Base-by-base conservation (phyloP, 2,888 invertebrate species). In the Charanyca ferruginea region DNA sequence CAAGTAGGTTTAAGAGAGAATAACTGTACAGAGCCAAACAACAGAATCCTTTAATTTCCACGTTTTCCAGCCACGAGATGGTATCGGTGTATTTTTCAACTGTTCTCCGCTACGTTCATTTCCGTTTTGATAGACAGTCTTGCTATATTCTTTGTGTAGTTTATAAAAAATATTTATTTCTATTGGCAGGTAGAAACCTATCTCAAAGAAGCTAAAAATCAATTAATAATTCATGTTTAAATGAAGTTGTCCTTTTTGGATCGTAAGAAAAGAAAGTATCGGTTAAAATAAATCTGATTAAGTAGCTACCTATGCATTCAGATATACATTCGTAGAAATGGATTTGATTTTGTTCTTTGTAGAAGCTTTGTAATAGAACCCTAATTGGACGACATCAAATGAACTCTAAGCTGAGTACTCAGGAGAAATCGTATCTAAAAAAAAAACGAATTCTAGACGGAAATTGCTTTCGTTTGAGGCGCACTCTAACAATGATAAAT, bases 401-500 rank as follows among this genome's bases (percentile, higher is more conserved):
- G 85, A 87, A 85, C 83, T 86, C 84, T 87, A 88, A 90, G 89
- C 85, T 75, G 77, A 84, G 73, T 81, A 77, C 81, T 80, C 80
- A 77, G 67, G 81, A 83, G 83, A 80, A 87, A 84, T 81, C 83
- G 83, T 85, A 81, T 83, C 80, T 86, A 85, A 87, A 88, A 66
- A 88, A 64, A 89, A 88, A 85, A 91, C 89, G 86, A 77, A 83
- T 85, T 83, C 88, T 87, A 88, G 87, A 86, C 85, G 89, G 87
- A 91, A 92, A 94, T 93, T 91, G 90, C 93, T 91, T 91, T 91
- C 90, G 88, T 90, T 92, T 90, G 88, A 91, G 88, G 87, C 88
- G 84, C 86, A 84, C 85, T 89, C 86, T 90, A 91, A 91, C 91
- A 93, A 91, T 93, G 93, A 93, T 92, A 94, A 95, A 94, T 93